Conservation (phyloP, 2,888 invertebrate genomes). For the Aplocera efformata region DNA sequence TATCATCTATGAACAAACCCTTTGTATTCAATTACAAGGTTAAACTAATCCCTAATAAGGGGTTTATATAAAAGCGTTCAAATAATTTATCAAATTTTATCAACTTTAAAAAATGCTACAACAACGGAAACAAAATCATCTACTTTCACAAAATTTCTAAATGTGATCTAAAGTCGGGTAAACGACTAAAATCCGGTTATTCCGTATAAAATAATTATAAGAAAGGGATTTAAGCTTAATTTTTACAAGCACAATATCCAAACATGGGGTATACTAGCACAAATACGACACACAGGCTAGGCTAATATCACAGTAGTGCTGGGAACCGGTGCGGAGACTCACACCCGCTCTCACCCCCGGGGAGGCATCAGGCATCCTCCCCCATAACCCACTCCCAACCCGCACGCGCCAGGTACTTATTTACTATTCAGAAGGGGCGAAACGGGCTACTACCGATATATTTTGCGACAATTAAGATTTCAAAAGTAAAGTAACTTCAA, state of each 20-base stretch:
- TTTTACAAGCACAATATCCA: constrained; percentile 69
- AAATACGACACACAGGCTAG: constrained; percentile 79
- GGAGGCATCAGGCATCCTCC: constrained; percentile 3
- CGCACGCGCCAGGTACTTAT: constrained; percentile 57
- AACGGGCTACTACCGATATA: constrained; percentile 69
- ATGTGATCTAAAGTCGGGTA: constrained; percentile 56
- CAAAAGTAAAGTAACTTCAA: constrained; percentile 60
- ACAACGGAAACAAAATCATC: constrained; percentile 54
- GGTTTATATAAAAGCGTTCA: constrained; percentile 53
- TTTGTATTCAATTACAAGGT: constrained; percentile 28
- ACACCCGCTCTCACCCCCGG: constrained; percentile 30
- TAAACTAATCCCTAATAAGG: constrained; percentile 45
- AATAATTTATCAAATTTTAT: constrained; percentile 46
- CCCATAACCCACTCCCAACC: constrained; percentile 16
- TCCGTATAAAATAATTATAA: constrained; percentile 68
- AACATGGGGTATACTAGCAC: constrained; percentile 74
- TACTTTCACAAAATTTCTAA: constrained; percentile 53
- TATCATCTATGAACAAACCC: constrained; percentile 47
- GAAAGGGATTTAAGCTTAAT: constrained; percentile 57
- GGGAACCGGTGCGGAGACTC: constrained; percentile 69
- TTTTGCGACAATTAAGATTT: constrained; percentile 77
- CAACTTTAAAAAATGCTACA: constrained; percentile 60
- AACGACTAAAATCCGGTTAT: constrained; percentile 63
- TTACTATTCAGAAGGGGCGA: constrained; percentile 75
- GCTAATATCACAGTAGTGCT: constrained; percentile 80